Base-by-base conservation (phyloP, 2,113 vertebrate genomes). In the Chaetodon trifascialis region DNA sequence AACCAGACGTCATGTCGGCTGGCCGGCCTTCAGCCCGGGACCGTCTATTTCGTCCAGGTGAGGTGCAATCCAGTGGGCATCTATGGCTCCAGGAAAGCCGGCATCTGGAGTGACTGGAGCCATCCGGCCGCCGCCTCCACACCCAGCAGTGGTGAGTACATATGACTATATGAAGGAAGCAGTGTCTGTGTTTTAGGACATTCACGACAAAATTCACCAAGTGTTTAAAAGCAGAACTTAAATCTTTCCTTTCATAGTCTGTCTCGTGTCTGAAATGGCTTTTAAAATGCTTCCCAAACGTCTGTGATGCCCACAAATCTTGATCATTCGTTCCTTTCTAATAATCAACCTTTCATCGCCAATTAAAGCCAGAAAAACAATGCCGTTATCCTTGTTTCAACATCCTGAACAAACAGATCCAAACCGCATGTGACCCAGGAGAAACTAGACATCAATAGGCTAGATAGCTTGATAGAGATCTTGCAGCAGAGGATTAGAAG, bases 101-200 rank as follows among this genome's bases (percentile, higher is more conserved):
- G 97, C 0, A 97, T 98, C 86, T 99, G 97, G 98, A 99, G 98
- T 2, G 96, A 97, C 70, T 99, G 98, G 97, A 99, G 97, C 88
- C 97, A 97, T 84, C 96, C 97, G 9, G 97, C 97, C 0, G 98
- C 97, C 0, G 97, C 98, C 60, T 99, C 97, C 86, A 98, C 97
- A 0, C 97, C 97, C 0, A 95, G 95, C 83, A 97, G 92, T 10
- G 97, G 97, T 99, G 92, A 94, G 96, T 9, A 34, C 65, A 14
- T 5, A 44, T 19, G 30, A 63, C 38, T 47, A 14, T 44, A 19
- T 62, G 9, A 70, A 73, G n/a, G 46, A 67, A 55, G 25, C 0
- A 0, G 11, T 40, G 17, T 7, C 8, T 55, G 21, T 63, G 25
- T n/a, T 60, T 66, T 7, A 10, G 19, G 5, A 52, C 17, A 63